Conservation (phyloP, 2,797 vertebrate genomes). For the Eulemur albifrons region DNA sequence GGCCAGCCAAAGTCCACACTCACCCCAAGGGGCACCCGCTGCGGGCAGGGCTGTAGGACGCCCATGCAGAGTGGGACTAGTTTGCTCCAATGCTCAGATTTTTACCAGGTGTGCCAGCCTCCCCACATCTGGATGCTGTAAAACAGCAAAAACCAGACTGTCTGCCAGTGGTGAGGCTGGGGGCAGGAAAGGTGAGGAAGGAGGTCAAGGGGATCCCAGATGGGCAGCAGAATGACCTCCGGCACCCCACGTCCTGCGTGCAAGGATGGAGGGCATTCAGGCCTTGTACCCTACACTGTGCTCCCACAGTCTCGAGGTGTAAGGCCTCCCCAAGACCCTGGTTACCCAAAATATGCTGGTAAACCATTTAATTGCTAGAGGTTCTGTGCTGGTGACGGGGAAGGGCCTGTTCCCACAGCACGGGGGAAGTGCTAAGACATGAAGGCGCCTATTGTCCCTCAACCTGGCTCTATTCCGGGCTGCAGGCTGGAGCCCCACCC, state of each 20-base stretch:
- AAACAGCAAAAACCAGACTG: not conserved
- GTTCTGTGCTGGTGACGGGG: not conserved
- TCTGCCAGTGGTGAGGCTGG: not conserved
- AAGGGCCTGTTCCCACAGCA: not conserved
- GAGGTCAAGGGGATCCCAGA: not conserved
- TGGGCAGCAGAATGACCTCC: rapidly evolving
- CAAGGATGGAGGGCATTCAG: not conserved
- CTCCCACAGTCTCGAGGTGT: not conserved
- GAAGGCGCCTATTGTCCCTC: rapidly evolving
- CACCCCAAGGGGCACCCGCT: rapidly evolving
- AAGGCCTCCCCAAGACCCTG: not conserved
- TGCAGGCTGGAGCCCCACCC: not conserved
- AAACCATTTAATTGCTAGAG: not conserved
- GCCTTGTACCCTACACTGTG: not conserved
- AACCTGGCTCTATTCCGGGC: not conserved
- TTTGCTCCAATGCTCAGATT: rapidly evolving
- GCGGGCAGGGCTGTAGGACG: rapidly evolving
- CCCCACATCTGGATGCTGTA: not conserved
- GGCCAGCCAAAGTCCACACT: not conserved
- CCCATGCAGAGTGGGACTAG: not conserved
- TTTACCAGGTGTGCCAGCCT: not conserved
- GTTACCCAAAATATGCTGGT: rapidly evolving
- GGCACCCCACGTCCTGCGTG: not conserved
- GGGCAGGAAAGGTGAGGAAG: too few relatives aligned
- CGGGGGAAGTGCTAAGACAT: not conserved